A percentile compares a stretch with the other conserved stretches of the same genome.
These are phyloP conservation scores for Penaeus vannamei DNA, from an alignment of 1,140 invertebrate genomes.

Conservation along the genomic window DNA sequence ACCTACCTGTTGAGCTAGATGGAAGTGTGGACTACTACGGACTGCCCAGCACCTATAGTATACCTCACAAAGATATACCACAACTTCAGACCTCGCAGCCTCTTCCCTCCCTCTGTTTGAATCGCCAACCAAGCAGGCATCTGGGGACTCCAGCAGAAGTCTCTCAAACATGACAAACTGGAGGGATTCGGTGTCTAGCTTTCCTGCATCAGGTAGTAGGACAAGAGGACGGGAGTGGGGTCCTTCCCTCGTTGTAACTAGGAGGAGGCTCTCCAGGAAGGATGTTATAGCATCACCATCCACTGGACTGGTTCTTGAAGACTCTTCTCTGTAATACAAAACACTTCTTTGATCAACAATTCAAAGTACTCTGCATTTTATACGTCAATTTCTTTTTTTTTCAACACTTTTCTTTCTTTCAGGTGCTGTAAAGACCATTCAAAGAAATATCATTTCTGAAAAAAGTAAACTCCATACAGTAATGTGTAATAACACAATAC, in stretches of 20 bases:
- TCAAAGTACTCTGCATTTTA: too few species aligned
- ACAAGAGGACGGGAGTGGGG: constrained; percentile 22
- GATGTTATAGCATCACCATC: neutral
- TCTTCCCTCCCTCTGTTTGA: constrained; percentile 11
- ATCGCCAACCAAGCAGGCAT: constrained; percentile 17
- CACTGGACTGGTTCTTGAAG: too few species aligned
- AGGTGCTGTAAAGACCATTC: too few species aligned
- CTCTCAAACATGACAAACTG: constrained; percentile 40
- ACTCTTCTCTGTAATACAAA: too few species aligned
- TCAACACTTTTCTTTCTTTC: too few species aligned
- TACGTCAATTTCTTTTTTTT: too few species aligned
- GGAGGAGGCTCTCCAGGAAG: constrained; percentile 43
- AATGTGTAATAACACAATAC: too few species aligned
- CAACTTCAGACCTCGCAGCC: constrained; percentile 36
- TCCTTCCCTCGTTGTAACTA: constrained; percentile 36
- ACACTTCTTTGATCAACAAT: too few species aligned
- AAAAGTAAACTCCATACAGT: too few species aligned
- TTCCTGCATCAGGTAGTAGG: constrained; percentile 25
- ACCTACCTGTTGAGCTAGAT: constrained; percentile 36
- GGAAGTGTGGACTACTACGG: constrained; percentile 2
- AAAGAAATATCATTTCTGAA: too few species aligned
- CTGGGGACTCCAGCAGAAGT: constrained; percentile 35
- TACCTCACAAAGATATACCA: constrained; percentile 51
- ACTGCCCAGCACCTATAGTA: constrained; percentile 40
- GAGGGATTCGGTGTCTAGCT: constrained; percentile 21